Percentiles rank a stretch among this genome's conserved stretches.
Evolutionary conservation across 2,797 vertebrate species (phyloP).

Genomic region (Nannoperca australis): DNA sequence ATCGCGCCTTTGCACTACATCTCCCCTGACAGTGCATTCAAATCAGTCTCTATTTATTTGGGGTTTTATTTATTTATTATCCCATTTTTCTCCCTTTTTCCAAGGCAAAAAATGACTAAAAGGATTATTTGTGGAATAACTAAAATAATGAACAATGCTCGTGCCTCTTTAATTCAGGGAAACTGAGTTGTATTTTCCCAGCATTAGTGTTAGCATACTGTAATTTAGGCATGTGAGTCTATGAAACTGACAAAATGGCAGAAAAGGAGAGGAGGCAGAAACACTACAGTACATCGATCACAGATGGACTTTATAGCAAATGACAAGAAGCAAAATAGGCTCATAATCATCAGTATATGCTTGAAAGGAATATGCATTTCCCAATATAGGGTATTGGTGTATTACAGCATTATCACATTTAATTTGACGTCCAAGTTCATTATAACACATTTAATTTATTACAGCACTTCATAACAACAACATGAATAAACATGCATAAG

Average conservation of each 20-base stretch:
- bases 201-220: constrained; percentile 55
- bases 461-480: not conserved
- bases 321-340: not conserved
- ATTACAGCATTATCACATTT: not conserved
- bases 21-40: constrained; percentile 94
- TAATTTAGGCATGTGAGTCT: constrained; percentile 42
- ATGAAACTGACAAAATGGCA: constrained; percentile 56
- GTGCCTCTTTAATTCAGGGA: constrained; percentile 67
- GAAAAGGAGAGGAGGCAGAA: constrained; percentile 41
- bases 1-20: constrained; percentile 88
- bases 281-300: constrained; percentile 26
- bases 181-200: constrained; percentile 71
- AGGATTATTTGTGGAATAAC: constrained; percentile 97
- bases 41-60: constrained; percentile 92
- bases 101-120: constrained; percentile 90
- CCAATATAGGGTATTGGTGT: not conserved
- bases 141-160: constrained; percentile 84
- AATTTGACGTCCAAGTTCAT: not conserved
- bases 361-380: not conserved
- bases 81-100: constrained; percentile 79
- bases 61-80: constrained; percentile 87
- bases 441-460: constrained; percentile 7
- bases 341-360: constrained; percentile 2
- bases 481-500: not conserved
- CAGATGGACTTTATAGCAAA: constrained; percentile 41